Conservation (phyloP, 1,140 invertebrate species). For the Diabrotica virgifera region DNA sequence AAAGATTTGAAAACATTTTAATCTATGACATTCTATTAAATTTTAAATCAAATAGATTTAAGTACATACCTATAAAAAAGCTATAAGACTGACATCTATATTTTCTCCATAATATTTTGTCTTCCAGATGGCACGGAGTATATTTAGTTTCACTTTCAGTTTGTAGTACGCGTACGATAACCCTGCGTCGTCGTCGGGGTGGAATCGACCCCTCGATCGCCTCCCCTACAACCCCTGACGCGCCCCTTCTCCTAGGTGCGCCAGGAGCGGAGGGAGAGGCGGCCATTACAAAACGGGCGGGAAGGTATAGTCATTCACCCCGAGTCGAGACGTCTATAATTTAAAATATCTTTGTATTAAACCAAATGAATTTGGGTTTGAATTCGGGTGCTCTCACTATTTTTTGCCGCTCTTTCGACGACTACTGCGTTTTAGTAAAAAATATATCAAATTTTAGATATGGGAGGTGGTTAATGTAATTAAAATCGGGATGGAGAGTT, state of each 20-base stretch:
- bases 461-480: background rate
- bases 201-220: conserved; percentile 11
- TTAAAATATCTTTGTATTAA: conserved; percentile 15
- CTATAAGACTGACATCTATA: too few species aligned
- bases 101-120: background rate
- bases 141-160: conserved; percentile 17
- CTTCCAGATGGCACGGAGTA: background rate
- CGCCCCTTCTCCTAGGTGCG: background rate
- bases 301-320: conserved; percentile 15
- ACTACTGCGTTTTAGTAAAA: background rate
- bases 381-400: background rate
- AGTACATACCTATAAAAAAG: too few species aligned
- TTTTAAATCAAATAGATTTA: too few species aligned
- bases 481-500: background rate
- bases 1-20: too few species aligned
- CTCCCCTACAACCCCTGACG: conserved; percentile 6
- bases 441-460: background rate
- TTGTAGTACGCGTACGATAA: conserved; percentile 8
- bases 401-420: background rate
- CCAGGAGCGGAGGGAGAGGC: background rate
- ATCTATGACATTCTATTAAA: too few species aligned
- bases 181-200: conserved; percentile 8
- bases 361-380: conserved; percentile 4
- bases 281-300: conserved; percentile 19
- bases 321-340: conserved; percentile 10